Conservation (phyloP, 2,113 vertebrate genomes). For the Odocoileus virginianus region DNA sequence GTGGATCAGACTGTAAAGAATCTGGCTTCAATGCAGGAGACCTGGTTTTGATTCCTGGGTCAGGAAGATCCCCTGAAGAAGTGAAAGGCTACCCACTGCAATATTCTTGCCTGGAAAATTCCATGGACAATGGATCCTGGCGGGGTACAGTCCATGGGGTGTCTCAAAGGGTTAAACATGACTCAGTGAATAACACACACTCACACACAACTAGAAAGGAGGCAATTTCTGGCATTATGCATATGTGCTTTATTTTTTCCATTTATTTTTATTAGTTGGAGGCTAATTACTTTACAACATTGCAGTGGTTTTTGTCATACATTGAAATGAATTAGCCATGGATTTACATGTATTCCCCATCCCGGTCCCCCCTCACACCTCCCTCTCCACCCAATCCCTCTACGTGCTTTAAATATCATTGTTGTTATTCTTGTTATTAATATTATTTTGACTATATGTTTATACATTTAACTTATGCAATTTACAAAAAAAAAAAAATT, state of each 20-base stretch:
- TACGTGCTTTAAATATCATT: neutral
- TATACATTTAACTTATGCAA: neutral
- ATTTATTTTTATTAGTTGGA: too few species aligned
- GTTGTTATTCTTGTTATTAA: neutral
- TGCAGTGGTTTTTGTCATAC: too few species aligned
- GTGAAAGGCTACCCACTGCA: neutral
- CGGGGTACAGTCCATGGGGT: rapidly evolving
- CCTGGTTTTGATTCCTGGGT: neutral
- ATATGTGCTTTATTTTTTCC: neutral
- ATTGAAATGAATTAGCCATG: too few species aligned
- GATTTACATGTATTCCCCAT: too few species aligned
- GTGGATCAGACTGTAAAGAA: neutral
- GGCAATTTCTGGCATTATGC: neutral
- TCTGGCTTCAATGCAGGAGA: neutral
- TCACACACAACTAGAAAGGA: neutral
- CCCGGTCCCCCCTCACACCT: too few species aligned
- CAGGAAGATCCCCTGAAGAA: neutral
- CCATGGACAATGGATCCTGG: neutral
- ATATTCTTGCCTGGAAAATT: neutral
- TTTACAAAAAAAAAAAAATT: neutral
- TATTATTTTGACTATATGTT: neutral
- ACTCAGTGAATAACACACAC: neutral
- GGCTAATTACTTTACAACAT: too few species aligned
- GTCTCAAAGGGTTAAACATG: neutral
- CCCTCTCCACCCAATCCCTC: too few species aligned